Percentiles rank a stretch among this genome's conserved stretches.
phyloP scores from a whole-genome alignment of 1,140 invertebrate species.

The Daktulosphaira vitifoliae region DNA sequence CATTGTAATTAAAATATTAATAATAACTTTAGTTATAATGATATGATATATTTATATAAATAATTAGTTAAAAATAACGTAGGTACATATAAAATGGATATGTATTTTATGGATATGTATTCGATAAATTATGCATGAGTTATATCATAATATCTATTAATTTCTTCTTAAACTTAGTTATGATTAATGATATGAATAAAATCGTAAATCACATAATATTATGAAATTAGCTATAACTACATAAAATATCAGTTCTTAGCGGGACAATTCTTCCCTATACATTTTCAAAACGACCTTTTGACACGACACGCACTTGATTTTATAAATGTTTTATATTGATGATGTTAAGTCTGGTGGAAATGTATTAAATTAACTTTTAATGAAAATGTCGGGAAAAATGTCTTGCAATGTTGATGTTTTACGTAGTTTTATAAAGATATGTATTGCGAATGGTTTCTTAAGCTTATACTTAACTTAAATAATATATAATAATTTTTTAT shows the following conservation, averaged over 20 bases:
- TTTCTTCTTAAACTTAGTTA: too few relatives aligned
- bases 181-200: too few relatives aligned
- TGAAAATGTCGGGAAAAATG: too few relatives aligned
- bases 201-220: too few relatives aligned
- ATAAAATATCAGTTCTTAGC: neutral
- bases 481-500: too few relatives aligned
- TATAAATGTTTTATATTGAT: too few relatives aligned
- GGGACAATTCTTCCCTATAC: neutral
- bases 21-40: too few relatives aligned
- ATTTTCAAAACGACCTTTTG: constrained; percentile 16
- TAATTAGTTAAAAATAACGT: constrained; percentile 10
- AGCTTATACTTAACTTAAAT: constrained; percentile 20
- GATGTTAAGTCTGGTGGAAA: too few relatives aligned
- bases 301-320: constrained; percentile 5
- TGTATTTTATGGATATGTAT: constrained; percentile 29
- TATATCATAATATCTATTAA: too few relatives aligned
- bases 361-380: too few relatives aligned
- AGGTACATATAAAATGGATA: constrained; percentile 4
- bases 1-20: too few relatives aligned
- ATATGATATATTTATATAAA: constrained; percentile 11
- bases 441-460: constrained; percentile 31
- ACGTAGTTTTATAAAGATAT: constrained; percentile 19
- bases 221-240: constrained; percentile 2
- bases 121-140: too few relatives aligned
- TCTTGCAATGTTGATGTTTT: neutral